These are phyloP conservation scores for Drosophila kohkoa DNA, from an alignment of 1,140 invertebrate genomes.

Conservation along the genomic window DNA sequence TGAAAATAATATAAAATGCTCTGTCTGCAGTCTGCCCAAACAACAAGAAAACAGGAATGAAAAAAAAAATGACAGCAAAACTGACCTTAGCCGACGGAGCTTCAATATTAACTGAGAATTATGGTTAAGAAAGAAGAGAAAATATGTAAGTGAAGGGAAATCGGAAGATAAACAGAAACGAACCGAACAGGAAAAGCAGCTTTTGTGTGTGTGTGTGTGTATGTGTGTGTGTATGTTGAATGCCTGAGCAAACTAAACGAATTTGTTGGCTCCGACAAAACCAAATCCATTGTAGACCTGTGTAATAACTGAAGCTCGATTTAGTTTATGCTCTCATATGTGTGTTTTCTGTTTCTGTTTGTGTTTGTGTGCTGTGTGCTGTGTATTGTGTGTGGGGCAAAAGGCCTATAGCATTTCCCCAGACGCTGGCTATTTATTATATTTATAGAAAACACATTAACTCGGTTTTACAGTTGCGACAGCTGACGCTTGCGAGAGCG, in stretches of 20 bases:
- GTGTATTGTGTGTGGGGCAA: conserved; percentile 13
- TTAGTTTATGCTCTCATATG: conserved; percentile 28
- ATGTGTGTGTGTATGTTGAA: too few species aligned
- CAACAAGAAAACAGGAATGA: too few species aligned
- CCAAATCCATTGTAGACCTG: conserved; percentile 19
- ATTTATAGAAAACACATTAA: conserved; percentile 80
- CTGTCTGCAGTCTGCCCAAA: too few species aligned
- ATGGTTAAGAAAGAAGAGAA: too few species aligned
- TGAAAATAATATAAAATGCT: neutral
- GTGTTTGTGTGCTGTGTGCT: conserved; percentile 2
- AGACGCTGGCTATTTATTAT: conserved; percentile 50
- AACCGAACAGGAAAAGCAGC: neutral
- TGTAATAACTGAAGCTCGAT: conserved; percentile 40
- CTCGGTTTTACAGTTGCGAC: conserved; percentile 51
- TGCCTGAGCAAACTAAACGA: conserved; percentile 2
- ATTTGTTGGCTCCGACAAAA: neutral
- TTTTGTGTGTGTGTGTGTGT: too few species aligned
- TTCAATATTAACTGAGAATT: too few species aligned
- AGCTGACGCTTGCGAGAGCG: conserved; percentile 4
- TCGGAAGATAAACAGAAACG: too few species aligned
- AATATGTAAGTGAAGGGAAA: too few species aligned
- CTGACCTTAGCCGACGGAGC: neutral
- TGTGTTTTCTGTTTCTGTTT: neutral
- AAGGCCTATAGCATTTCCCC: conserved; percentile 24
- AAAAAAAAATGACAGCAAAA: neutral